A percentile compares a stretch with the other conserved stretches of the same genome.
Evolutionary conservation across 2,797 vertebrate species (phyloP).

Genomic region (Cetoscarus ocellatus): DNA sequence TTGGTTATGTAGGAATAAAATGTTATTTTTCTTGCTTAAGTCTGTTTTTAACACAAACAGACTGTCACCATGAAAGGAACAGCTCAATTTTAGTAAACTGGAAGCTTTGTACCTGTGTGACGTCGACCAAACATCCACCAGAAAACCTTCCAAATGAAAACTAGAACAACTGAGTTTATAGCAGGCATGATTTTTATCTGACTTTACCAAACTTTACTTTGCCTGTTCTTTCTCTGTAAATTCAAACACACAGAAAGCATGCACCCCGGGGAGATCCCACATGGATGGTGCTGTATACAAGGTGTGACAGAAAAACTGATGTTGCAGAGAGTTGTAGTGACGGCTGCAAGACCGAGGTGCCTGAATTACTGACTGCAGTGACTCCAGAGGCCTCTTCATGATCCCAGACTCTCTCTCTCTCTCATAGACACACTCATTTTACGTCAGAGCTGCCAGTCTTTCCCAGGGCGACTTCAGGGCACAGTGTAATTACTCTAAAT

Average conservation of each 20-base stretch:
- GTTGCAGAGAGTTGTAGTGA: constrained; percentile 1
- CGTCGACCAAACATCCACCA: not conserved
- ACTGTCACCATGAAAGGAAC: too few species aligned
- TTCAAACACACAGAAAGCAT: not conserved
- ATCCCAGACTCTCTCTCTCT: constrained; percentile 24
- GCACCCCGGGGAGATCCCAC: constrained; percentile 7
- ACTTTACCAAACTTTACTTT: not conserved
- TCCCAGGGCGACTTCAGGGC: constrained; percentile 35
- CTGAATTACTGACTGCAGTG: constrained; percentile 49
- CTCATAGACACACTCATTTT: constrained; percentile 26
- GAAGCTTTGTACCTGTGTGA: too few species aligned
- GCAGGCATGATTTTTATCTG: not conserved
- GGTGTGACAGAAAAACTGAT: constrained; percentile 39
- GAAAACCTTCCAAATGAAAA: not conserved
- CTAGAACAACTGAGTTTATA: not conserved
- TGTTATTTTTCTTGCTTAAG: too few species aligned
- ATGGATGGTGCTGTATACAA: constrained; percentile 28
- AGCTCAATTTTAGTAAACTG: too few species aligned
- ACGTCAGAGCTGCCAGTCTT: constrained; percentile 27
- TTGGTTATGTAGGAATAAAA: too few species aligned
- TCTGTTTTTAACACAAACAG: too few species aligned
- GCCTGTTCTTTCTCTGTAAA: not conserved
- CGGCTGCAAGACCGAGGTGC: constrained; percentile 7
- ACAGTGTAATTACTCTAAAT: constrained; percentile 47
- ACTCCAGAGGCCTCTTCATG: constrained; percentile 39